Evolutionary conservation across 1,140 invertebrate genomes (phyloP).

Genomic region (Linepithema humile): DNA sequence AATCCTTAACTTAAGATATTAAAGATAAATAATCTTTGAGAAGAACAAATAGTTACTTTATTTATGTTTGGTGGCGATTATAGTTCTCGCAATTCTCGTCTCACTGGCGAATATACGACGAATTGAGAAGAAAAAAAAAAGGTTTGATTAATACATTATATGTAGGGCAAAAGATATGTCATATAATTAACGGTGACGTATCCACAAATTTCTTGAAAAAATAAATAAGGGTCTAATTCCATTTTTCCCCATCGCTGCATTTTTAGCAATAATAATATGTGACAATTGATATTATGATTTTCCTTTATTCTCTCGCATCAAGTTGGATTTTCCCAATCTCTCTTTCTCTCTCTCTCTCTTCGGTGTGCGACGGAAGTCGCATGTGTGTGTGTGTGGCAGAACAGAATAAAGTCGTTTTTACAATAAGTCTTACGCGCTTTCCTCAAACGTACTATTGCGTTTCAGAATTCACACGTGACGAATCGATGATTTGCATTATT

Average conservation of each 20-base stretch:
- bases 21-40: neutral
- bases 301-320: conserved; percentile 79
- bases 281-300: conserved; percentile 76
- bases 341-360: conserved; percentile 47
- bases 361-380: conserved; percentile 67
- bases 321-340: conserved; percentile 55
- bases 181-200: conserved; percentile 39
- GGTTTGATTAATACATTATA: conserved; percentile 40
- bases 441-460: neutral
- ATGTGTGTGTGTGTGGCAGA: conserved; percentile 57
- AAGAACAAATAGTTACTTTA: neutral
- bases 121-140: conserved; percentile 25
- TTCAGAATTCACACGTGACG: neutral
- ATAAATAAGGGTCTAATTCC: conserved; percentile 52
- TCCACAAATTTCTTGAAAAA: conserved; percentile 36
- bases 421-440: neutral
- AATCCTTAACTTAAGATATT: conserved; percentile 15
- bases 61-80: neutral
- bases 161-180: conserved; percentile 53
- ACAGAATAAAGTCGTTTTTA: conserved; percentile 58
- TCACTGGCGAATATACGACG: conserved; percentile 35
- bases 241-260: conserved; percentile 57
- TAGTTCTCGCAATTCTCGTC: conserved; percentile 25
- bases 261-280: conserved; percentile 78
- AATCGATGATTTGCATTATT: neutral